Base-by-base conservation (phyloP, 1,140 invertebrate species). In the Zaprionus vittiger region DNA sequence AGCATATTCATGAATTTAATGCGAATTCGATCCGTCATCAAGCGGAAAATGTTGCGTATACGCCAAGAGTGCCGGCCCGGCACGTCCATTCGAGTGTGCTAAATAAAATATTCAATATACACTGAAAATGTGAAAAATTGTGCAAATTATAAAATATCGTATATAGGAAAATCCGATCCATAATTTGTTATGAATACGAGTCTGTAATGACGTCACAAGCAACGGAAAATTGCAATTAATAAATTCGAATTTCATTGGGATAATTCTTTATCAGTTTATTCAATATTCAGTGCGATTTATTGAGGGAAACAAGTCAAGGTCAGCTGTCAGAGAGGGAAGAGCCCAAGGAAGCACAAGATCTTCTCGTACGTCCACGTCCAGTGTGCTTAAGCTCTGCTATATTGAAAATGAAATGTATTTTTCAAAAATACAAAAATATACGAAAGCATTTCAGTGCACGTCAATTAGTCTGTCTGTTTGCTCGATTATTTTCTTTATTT, bases 21-120 rank as follows among this genome's bases (percentile, higher is more conserved):
- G 68, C 37, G 61, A 72, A 76, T 47, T 34, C 14, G 68, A 76
- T 41, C 68, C 73, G 69, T 74, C 64, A 74, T 79, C 66, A 71
- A 63, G 37, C 54, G 63, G 41, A 47, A 60, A 64, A 34, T 22
- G 68, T 77, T 72, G 55, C 77, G 70, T 56, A 75, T 79, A 79
- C 72, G 80, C 70, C 65, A 15, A 52, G 76, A 69, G 69, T 57
- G 57, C 54, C 66, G 61, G 41, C 44, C 54, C 47, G n/a, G 70
- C 74, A 67, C 57, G 63, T 75, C 59, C 44, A 38, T 66, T 37
- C 44, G 34, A 44, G 47, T 59, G 68, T 44, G 62, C 69, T 64
- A 63, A 72, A 61, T 76, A 38, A 65, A 61, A 65, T 26, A 41
- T 60, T 57, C 17, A 60, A 67, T 41, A 20, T 44, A 20, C 20